These are phyloP conservation scores for Temnopleurus reevesii DNA, from an alignment of 53 echinoderm and acorn worm genomes.

Conservation along the genomic window DNA sequence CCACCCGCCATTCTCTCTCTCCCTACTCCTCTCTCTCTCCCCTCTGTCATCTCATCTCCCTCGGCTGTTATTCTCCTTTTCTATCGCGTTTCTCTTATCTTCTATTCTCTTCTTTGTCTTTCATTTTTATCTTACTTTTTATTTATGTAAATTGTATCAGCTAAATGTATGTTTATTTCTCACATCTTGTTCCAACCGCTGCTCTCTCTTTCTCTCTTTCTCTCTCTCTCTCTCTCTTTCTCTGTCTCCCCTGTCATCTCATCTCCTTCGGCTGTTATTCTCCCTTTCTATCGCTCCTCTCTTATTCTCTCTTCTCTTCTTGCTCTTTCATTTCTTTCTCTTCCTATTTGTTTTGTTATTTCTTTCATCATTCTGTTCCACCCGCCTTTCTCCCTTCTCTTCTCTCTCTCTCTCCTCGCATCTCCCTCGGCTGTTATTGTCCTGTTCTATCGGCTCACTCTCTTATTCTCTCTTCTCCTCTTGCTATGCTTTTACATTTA, in stretches of 20 bases:
- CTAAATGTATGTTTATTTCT: too few species aligned
- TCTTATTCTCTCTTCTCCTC: neutral
- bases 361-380: neutral
- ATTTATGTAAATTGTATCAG: too few species aligned
- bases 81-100: neutral
- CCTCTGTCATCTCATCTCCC: neutral
- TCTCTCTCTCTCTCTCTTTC: neutral
- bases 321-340: neutral
- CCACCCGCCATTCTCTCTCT: neutral
- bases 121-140: too few species aligned
- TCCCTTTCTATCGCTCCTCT: neutral
- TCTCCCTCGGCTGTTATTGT: neutral
- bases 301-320: neutral
- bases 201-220: too few species aligned
- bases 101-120: too few species aligned
- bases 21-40: neutral
- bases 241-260: neutral
- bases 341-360: neutral
- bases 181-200: too few species aligned
- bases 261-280: too few species aligned
- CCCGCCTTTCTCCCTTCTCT: neutral
- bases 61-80: neutral
- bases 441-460: neutral
- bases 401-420: neutral
- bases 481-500: neutral